Evolutionary conservation across 2,888 invertebrate genomes (phyloP).

Genomic region (Leuctra nigra): DNA sequence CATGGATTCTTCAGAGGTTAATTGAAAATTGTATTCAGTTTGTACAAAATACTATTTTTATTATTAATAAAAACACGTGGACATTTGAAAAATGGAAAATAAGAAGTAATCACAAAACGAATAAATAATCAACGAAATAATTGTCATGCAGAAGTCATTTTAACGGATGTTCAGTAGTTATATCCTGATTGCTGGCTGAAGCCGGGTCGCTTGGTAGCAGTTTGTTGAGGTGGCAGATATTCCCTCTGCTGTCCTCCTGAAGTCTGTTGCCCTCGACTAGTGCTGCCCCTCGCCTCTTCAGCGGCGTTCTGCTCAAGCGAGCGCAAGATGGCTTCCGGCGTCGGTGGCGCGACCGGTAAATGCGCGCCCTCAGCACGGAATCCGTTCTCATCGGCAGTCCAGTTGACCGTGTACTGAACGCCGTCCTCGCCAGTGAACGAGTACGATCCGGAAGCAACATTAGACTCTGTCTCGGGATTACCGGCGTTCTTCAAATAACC

Average conservation of each 20-base stretch:
- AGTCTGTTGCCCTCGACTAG: neutral
- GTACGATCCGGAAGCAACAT: constrained; percentile 66
- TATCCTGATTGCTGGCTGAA: neutral
- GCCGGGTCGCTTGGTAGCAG: neutral
- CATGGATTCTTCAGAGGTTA: too few relatives aligned
- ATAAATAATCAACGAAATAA: too few relatives aligned
- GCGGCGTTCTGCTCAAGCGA: constrained; percentile 40
- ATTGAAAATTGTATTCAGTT: too few relatives aligned
- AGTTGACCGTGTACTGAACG: constrained; percentile 46
- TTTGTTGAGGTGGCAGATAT: constrained; percentile 16
- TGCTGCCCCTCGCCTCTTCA: constrained; percentile 6
- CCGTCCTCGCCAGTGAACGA: constrained; percentile 65
- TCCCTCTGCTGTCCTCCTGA: neutral
- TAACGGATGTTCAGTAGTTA: too few relatives aligned
- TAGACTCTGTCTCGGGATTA: constrained; percentile 53
- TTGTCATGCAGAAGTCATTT: too few relatives aligned
- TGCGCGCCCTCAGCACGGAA: constrained; percentile 31
- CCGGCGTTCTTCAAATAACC: constrained; percentile 66
- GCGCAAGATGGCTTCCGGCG: constrained; percentile 37
- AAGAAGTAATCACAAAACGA: too few relatives aligned
- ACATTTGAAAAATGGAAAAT: too few relatives aligned
- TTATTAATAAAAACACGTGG: too few relatives aligned
- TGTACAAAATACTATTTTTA: too few relatives aligned
- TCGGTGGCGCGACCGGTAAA: constrained; percentile 31
- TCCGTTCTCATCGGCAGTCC: constrained; percentile 31